Conservation (phyloP, 2,888 invertebrate genomes). For the Protophormia terraenovae region DNA sequence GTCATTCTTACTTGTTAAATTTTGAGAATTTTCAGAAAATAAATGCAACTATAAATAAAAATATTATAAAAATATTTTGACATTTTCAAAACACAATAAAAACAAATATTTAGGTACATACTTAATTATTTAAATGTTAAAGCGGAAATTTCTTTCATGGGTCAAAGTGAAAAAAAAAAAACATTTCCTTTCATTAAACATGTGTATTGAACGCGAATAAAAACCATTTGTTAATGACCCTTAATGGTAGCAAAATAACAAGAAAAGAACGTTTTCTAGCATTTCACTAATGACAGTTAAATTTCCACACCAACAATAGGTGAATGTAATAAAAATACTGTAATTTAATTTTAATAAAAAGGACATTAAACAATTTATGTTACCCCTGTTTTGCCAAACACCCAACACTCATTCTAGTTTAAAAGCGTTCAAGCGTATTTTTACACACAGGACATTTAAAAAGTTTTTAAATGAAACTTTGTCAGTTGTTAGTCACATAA, state of each 20-base stretch:
- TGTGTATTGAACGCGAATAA: constrained; percentile 4
- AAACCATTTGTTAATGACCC: constrained; percentile 39
- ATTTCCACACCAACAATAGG: constrained; percentile 26
- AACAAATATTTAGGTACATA: no score
- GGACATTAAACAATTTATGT: constrained; percentile 59
- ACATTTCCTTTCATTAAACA: constrained; percentile 16
- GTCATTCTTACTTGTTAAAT: no score
- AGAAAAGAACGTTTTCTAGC: constrained; percentile 24
- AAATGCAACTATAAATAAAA: no score
- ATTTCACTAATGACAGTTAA: constrained; percentile 48
- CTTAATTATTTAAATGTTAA: no score
- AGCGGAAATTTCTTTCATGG: constrained; percentile 7
- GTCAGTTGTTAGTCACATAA: constrained; percentile 32
- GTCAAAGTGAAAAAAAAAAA: constrained; percentile 37
- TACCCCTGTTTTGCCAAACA: constrained; percentile 43
- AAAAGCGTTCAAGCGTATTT: constrained; percentile 58
- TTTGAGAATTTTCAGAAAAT: no score
- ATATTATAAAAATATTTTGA: no score
- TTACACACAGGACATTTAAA: constrained; percentile 36
- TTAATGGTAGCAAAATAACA: neutral
- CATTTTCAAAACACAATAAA: no score
- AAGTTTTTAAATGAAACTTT: constrained; percentile 19
- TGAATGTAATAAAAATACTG: neutral
- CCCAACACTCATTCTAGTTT: constrained; percentile 23
- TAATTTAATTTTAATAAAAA: constrained; percentile 60